A percentile compares a stretch with the other conserved stretches of the same genome.
phyloP scores from a whole-genome alignment of 2,113 vertebrate genomes.

The Heptranchias perlo region DNA sequence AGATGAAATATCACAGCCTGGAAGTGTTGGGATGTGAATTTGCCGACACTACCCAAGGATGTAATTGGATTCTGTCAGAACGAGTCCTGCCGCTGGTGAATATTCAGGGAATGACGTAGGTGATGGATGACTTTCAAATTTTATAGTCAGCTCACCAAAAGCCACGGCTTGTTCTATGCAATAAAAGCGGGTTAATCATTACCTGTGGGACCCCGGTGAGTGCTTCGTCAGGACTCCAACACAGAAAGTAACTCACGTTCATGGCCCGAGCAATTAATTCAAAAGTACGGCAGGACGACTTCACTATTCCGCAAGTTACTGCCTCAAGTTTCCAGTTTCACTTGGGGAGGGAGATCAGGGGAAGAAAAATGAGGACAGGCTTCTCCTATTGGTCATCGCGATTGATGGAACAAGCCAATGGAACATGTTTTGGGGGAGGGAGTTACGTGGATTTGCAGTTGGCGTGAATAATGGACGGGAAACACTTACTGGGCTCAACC shows the following conservation, averaged over 20 bases:
- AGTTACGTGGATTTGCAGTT: background rate
- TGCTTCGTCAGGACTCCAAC: background rate
- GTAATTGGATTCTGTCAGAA: background rate
- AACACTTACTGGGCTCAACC: background rate
- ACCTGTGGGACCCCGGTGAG: background rate
- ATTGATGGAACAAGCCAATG: background rate
- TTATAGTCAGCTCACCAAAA: background rate
- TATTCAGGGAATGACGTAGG: background rate
- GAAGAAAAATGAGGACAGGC: background rate
- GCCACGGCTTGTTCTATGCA: background rate
- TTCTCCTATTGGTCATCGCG: background rate
- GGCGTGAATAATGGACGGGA: background rate
- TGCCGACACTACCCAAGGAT: background rate
- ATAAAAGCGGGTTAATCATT: background rate
- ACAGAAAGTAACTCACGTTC: background rate
- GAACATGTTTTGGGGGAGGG: background rate
- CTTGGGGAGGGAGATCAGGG: background rate
- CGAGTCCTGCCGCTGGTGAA: background rate
- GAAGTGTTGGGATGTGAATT: no score
- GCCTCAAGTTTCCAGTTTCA: background rate
- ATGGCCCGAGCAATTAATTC: background rate
- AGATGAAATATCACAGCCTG: background rate
- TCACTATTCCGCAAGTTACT: background rate
- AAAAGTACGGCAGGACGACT: background rate
- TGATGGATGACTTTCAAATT: background rate